Base-by-base conservation (phyloP, 2,888 invertebrate genomes). In the Nebria salina region DNA sequence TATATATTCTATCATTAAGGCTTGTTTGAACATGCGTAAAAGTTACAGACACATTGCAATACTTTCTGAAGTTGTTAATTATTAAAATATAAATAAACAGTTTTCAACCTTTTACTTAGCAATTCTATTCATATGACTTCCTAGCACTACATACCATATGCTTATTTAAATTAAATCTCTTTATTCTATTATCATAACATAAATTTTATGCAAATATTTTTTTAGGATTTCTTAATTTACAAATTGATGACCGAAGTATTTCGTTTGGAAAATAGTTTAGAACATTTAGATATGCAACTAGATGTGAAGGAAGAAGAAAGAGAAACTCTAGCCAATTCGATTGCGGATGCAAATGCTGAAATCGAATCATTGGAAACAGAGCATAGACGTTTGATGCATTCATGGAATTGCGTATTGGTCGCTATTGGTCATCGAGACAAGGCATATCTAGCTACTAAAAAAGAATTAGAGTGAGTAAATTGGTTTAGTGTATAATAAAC, bases 381-480 rank as follows among this genome's bases (percentile, higher is more conserved):
- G 84, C 93, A 94, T 83, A 92, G 92, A 65, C 92, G 93, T 4
- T 89, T 95, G 20, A 90, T 94, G 83, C 92, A 92, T 84, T 91
- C 94, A 6, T 96, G 95, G 95, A 93, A 94, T 86, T 92, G 93
- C 13, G 94, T 95, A 66, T 90, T 96, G 2, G 90, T 93, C 11
- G 93, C 93, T 81, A 94, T 95, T 82, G 90, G 91, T 26, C 92
- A 93, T 82, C 88, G 95, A 26, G 95, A 95, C 86, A 92, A 91
- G 84, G 91, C 93, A 0, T 91, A 92, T 82, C 91, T 92, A 83
- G 91, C 92, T 75, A 90, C 94, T 0, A 90, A 90, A 70, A 89
- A 91, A 64, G 93, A 94, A 84, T 91, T 93, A 84, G 90, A 88
- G 93, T 93, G 87, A 88, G 89, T 86, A 75, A 43, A 25, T 64